Conservation (phyloP, 2,888 invertebrate species). For the Cordilura impudica region DNA sequence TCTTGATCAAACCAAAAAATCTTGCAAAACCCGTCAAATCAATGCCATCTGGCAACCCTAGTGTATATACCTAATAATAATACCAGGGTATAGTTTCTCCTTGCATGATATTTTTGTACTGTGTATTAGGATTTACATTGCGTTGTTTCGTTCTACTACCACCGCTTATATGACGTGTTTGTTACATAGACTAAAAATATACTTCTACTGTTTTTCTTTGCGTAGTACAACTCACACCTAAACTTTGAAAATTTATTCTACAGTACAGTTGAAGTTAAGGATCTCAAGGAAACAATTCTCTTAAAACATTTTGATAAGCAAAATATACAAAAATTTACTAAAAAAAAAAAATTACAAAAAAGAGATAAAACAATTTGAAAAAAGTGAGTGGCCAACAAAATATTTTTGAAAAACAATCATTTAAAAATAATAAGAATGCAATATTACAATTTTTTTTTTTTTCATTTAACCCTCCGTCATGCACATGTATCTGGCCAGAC, state of each 20-base stretch:
- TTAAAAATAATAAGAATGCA: too few relatives aligned
- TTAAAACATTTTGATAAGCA: slow-evolving; percentile 35
- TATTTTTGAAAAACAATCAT: too few relatives aligned
- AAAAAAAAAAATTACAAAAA: too few relatives aligned
- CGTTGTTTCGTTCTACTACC: slow-evolving; percentile 39
- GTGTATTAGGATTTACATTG: slow-evolving; percentile 31
- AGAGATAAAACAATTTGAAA: too few relatives aligned
- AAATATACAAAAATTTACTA: slow-evolving; percentile 5
- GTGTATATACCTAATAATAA: neutral
- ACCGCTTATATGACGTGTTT: slow-evolving; percentile 45
- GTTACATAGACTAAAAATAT: slow-evolving; percentile 27
- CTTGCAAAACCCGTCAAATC: too few relatives aligned
- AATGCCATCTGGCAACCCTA: neutral
- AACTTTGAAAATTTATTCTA: slow-evolving; percentile 51
- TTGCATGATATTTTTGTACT: neutral
- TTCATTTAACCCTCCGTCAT: too few relatives aligned
- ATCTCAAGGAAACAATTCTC: slow-evolving; percentile 71
- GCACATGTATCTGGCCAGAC: too few relatives aligned
- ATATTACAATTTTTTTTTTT: too few relatives aligned
- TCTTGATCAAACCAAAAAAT: too few relatives aligned
- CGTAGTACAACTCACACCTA: slow-evolving; percentile 49
- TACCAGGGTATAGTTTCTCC: neutral
- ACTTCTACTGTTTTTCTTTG: slow-evolving; percentile 28
- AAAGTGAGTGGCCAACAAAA: too few relatives aligned
- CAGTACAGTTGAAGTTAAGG: slow-evolving; percentile 72